Evolutionary conservation across 2,113 vertebrate genomes (phyloP), one percentile per base, ranked within the genome.

Genomic region (Neogobius melanostomus): DNA sequence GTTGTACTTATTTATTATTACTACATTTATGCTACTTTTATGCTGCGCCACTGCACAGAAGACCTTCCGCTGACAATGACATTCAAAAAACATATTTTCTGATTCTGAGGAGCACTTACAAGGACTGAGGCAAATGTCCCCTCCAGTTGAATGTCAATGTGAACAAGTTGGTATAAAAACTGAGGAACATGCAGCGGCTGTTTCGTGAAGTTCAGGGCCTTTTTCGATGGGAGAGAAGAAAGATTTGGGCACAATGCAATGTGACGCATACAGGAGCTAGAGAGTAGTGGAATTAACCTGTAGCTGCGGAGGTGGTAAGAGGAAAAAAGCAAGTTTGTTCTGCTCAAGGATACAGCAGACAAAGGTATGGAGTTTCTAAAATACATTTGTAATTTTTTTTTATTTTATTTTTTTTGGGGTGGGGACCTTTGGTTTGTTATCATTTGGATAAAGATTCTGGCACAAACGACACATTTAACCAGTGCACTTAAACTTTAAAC

Each of bases 301-400:
- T 63, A 61, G 64, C 68, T 77, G 68, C 4, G 6, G 54, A 72
- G 71, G 49, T 66, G 70, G 54, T 74, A 57, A 64, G 63, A 65
- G 67, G 68, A 68, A 68, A 54, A 81, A 86, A 71, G 57, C 8
- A 75, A 79, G 64, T 42, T 48, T 74, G 21, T 67, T 21, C 8
- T 62, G 46, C 64, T 76, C 44, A 61, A 76, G 69, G 69, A 82
- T 75, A 54, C 21, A 53, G 66, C 51, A 64, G 63, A 52, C 21
- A 71, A 21, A 8, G 64, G 43, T 44, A 44, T n/a, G 11, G 16
- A 43, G 51, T 45, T 79, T 70, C 8, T 50, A 21, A 21, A 21
- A 21, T 21, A 21, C 21, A 21, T 21, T 1, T 21, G 21, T 21
- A 21, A 21, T 21, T 21, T 21, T 21, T 21, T 21, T 21, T 21